Evolutionary conservation across 2,797 vertebrate genomes (phyloP).

Genomic region (Artibeus jamaicensis): DNA sequence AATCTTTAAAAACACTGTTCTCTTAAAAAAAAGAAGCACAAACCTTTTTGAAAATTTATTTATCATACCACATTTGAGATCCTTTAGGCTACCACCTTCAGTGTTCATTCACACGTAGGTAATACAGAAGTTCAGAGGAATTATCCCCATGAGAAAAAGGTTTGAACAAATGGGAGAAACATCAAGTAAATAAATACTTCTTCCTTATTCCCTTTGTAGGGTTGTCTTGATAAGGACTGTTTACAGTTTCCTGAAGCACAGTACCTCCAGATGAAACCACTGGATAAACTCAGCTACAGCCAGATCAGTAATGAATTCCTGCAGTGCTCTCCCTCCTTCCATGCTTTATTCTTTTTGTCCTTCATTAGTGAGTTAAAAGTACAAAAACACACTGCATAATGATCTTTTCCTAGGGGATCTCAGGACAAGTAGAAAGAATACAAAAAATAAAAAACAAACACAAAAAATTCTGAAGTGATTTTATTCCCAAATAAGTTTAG

Average conservation of each 20-base stretch:
- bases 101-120: accelerated
- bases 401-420: background rate
- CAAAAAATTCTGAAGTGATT: background rate
- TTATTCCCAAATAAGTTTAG: slow-evolving; percentile 15
- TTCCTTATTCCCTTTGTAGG: background rate
- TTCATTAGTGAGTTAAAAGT: background rate
- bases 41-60: background rate
- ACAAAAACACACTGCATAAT: background rate
- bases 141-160: background rate
- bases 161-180: background rate
- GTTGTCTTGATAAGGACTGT: background rate
- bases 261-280: background rate
- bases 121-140: background rate
- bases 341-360: background rate
- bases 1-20: too few species aligned
- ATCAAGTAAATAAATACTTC: background rate
- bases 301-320: background rate
- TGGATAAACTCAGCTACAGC: background rate
- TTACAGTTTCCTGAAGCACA: background rate
- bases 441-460: too few species aligned
- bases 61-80: background rate
- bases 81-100: background rate
- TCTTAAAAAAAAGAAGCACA: too few species aligned
- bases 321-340: background rate
- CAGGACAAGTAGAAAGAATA: background rate